These are phyloP conservation scores for Diaperis boleti DNA, from an alignment of 2,888 invertebrate species.

Conservation along the genomic window DNA sequence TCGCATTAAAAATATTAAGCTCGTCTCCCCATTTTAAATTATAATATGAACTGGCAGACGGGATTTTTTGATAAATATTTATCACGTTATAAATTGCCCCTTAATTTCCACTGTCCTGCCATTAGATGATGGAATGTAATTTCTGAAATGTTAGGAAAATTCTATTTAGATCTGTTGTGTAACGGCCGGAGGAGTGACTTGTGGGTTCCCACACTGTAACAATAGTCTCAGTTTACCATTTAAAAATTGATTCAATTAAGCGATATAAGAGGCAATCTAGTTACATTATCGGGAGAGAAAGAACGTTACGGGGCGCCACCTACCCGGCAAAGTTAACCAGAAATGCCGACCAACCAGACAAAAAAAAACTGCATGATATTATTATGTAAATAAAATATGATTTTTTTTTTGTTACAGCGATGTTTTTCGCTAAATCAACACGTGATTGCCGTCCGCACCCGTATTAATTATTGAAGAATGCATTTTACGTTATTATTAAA, in stretches of 20 bases:
- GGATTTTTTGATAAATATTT: conserved; percentile 30
- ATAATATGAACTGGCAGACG: conserved; percentile 21
- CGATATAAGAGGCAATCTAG: conserved; percentile 5
- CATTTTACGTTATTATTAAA: conserved; percentile 41
- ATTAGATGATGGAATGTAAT: not conserved
- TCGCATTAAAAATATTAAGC: conserved; percentile 24
- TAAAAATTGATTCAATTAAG: conserved; percentile 23
- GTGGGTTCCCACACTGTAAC: conserved; percentile 3
- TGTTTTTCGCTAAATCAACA: conserved; percentile 32
- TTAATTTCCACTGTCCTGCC: conserved; percentile 2
- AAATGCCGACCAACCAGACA: not conserved
- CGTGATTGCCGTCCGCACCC: conserved; percentile 12
- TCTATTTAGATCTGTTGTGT: not conserved
- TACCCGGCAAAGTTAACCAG: not conserved
- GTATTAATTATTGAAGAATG: conserved; percentile 39
- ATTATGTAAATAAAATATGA: conserved; percentile 26
- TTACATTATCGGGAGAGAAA: conserved; percentile 9
- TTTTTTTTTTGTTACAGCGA: conserved; percentile 24
- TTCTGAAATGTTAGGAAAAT: not conserved
- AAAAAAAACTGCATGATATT: conserved; percentile 16
- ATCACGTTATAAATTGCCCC: conserved; percentile 13
- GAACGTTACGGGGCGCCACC: not conserved
- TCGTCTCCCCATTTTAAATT: conserved; percentile 24
- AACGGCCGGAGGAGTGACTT: conserved; percentile 11
- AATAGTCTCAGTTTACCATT: conserved; percentile 12